These are phyloP conservation scores for Istiophorus platypterus DNA, from an alignment of 2,113 vertebrate genomes.

Conservation along the genomic window DNA sequence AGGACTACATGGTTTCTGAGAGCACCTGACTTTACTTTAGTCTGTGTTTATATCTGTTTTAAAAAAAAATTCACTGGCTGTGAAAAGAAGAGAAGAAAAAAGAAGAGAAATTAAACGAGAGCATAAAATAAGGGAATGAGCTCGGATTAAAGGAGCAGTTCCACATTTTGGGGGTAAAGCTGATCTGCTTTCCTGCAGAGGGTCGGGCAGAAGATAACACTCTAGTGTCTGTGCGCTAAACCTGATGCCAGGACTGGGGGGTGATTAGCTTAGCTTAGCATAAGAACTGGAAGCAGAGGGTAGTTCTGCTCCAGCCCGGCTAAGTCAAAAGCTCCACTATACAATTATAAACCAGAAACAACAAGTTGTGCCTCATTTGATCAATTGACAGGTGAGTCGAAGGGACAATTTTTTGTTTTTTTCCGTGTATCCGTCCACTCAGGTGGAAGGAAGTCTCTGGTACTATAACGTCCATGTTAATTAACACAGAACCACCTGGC, in stretches of 20 bases:
- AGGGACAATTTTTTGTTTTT: too few species aligned
- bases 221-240: not conserved
- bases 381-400: too few species aligned
- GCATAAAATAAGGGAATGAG: not conserved
- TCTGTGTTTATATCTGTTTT: constrained; percentile 1
- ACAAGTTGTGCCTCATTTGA: too few species aligned
- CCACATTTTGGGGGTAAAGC: not conserved
- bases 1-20: constrained; percentile 15
- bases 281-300: too few species aligned
- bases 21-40: constrained; percentile 41
- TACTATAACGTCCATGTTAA: too few species aligned
- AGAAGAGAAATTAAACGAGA: not conserved
- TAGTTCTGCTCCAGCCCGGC: too few species aligned
- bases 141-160: not conserved
- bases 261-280: not conserved
- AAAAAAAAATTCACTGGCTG: not conserved
- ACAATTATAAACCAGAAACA: too few species aligned
- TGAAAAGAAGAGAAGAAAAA: not conserved
- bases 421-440: too few species aligned
- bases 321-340: too few species aligned
- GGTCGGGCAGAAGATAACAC: too few species aligned
- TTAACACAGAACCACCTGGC: too few species aligned
- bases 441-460: too few species aligned
- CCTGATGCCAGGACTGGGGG: not conserved
- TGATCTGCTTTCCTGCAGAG: not conserved